Percentiles rank a stretch among this genome's conserved stretches.
These are phyloP conservation scores for Myotis findleyi DNA, from an alignment of 2,797 vertebrate genomes.

Conservation along the genomic window DNA sequence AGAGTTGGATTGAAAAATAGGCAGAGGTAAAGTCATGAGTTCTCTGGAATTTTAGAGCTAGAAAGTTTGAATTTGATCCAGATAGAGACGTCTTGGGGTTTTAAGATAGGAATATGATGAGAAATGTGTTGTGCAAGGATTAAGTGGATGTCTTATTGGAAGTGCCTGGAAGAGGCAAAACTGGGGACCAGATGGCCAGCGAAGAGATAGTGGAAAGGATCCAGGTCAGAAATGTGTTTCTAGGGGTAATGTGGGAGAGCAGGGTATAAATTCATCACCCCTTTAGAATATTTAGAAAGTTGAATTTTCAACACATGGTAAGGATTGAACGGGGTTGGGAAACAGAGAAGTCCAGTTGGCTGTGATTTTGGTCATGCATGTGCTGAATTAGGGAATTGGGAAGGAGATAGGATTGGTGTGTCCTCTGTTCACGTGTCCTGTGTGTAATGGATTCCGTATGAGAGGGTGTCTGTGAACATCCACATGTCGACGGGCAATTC, in stretches of 20 bases:
- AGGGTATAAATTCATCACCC: background rate
- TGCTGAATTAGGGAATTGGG: background rate
- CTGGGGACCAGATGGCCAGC: background rate
- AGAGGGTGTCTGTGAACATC: background rate
- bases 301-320: background rate
- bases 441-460: background rate
- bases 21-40: background rate
- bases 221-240: background rate
- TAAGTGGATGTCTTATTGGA: background rate
- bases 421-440: background rate
- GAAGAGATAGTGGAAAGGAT: background rate
- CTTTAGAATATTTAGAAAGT: background rate
- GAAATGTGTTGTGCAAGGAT: background rate
- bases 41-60: background rate
- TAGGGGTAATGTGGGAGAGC: background rate
- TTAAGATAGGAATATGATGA: background rate
- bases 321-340: background rate
- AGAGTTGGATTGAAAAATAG: background rate
- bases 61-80: slow-evolving; percentile 11
- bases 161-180: background rate
- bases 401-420: background rate
- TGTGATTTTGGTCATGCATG: background rate
- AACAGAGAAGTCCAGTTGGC: background rate
- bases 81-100: background rate
- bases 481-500: background rate